Evolutionary conservation across 2,797 vertebrate species (phyloP), one percentile per base, ranked within the genome.

Genomic region (Choloepus didactylus): DNA sequence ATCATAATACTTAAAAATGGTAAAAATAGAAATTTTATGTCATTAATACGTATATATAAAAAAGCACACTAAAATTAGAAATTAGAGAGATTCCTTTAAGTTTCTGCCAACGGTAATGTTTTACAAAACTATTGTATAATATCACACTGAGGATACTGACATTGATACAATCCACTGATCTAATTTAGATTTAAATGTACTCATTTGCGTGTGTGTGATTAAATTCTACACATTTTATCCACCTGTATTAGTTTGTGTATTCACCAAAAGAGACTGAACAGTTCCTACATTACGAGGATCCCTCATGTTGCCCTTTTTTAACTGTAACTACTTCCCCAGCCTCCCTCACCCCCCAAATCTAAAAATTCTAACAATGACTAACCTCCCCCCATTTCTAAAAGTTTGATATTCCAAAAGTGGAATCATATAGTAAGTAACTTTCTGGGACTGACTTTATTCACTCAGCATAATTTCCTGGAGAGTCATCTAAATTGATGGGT

Each of bases 121-220:
- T 85, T 93, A 6, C 14, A 93, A 84, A 91, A 84, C 56, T 79
- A 67, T 7, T 73, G 76, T 66, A 89, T 81, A 89, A 18, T 69
- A 56, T 67, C 66, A 72, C 5, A 91, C 66, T 15, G 6, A 90
- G 6, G 23, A 85, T 66, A 56, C 0, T 66, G 25, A 62, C 56
- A 87, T 2, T 72, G 69, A 66, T 19, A 87, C 6, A 46, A 87
- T 35, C 9, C 25, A 75, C 46, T 21, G 35, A n/a, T 21, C 31
- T 79, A 46, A 88, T 46, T 93, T 51, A 60, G 31, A 21, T 75
- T 85, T 96, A 44, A 49, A 29, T 85, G 5, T 75, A 85, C 38
- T 95, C 62, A 84, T 62, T 66, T 93, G 29, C 49, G 8, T 67
- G 6, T 41, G 19, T 84, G 6, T 56, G 35, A 60, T 41, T 81